Base-by-base conservation (phyloP, 2,113 vertebrate genomes). In the Sprattus sprattus region DNA sequence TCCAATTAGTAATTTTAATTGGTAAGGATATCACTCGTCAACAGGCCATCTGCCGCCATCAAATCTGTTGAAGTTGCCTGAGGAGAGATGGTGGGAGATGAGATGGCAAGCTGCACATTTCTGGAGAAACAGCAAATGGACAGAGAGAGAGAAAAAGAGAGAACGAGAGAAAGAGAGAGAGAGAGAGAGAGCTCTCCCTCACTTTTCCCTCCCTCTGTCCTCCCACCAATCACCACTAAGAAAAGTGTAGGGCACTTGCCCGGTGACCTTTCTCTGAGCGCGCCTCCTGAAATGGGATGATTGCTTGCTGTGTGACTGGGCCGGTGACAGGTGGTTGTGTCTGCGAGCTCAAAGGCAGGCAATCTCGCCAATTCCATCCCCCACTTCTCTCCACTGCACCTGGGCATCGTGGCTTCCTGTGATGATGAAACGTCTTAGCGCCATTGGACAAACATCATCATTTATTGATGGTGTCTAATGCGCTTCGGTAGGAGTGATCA, bases 291-390 rank as follows among this genome's bases (percentile, higher is more conserved):
- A 95, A 94, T 93, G 92, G 93, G 92, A 93, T 92, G 93, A 95
- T 94, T 94, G 92, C 91, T 92, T 90, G 93, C 92, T 83, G 57
- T 85, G 84, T 86, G 91, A 92, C 92, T 91, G 87, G 92, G 91
- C 92, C 90, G 92, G 92, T 95, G 94, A 93, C 94, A 95, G 94
- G 93, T 95, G 94, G 92, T 84, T 89, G 92, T 89, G 92, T 93
- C 91, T 45, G 89, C 88, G 89, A 89, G 92, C 93, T 91, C 91
- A 92, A 94, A 93, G 54, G 54, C 54, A 92, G 90, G 84, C 85
- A 87, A 88, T 89, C 88, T 90, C 84, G 88, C 91, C 89, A 87
- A 90, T 92, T 92, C 91, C 47, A 88, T 82, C 88, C 83, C 80
- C 81, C 83, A 86, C 20, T 16, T 39, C 28, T 78, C 28, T 78